Conservation (phyloP, 2,113 vertebrate species). For the Elephantulus edwardii region DNA sequence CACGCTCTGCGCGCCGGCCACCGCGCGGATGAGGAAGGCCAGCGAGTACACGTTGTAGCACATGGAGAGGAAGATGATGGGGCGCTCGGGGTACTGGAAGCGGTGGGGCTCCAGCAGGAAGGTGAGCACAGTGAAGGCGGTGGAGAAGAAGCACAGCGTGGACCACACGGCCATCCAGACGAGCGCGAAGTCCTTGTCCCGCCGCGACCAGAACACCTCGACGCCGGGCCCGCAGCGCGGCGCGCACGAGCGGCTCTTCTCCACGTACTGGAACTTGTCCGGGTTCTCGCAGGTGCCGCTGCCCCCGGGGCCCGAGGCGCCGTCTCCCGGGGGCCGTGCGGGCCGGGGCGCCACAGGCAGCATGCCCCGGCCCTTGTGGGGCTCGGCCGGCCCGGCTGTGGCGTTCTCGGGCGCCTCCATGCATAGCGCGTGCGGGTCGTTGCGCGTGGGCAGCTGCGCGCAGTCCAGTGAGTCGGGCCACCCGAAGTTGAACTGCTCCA, state of each 20-base stretch:
- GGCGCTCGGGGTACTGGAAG: slow-evolving; percentile 98
- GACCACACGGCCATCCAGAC: slow-evolving; percentile 99
- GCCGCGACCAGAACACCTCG: slow-evolving; percentile 96
- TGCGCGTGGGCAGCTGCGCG: slow-evolving; percentile 92
- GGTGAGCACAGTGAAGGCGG: slow-evolving; percentile 96
- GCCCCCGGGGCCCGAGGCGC: slow-evolving; percentile 76
- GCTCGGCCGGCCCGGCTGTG: slow-evolving; percentile 92
- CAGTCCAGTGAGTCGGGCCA: slow-evolving; percentile 98
- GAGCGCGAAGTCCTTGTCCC: slow-evolving; percentile 97
- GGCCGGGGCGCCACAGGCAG: slow-evolving; percentile 87
- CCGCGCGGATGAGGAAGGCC: slow-evolving; percentile 96
- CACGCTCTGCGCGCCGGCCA: slow-evolving; percentile 94
- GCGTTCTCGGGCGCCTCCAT: slow-evolving; percentile 98
- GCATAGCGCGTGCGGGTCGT: slow-evolving; percentile 97
- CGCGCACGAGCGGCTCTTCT: slow-evolving; percentile 94
- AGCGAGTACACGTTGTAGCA: slow-evolving; percentile 98
- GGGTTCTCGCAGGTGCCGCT: slow-evolving; percentile 89
- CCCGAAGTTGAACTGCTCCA: slow-evolving; percentile 97
- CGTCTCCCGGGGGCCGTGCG: slow-evolving; percentile 83
- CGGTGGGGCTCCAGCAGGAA: slow-evolving; percentile 97
- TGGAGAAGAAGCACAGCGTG: slow-evolving; percentile 95
- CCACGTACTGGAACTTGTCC: slow-evolving; percentile 96
- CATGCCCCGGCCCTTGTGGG: slow-evolving; percentile 92
- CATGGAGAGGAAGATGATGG: slow-evolving; percentile 99
- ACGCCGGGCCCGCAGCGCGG: slow-evolving; percentile 93